Percentiles rank a stretch among this genome's conserved stretches.
Conservation (phyloP, 2,888 invertebrate genomes). For the Alsophila aescularia region DNA sequence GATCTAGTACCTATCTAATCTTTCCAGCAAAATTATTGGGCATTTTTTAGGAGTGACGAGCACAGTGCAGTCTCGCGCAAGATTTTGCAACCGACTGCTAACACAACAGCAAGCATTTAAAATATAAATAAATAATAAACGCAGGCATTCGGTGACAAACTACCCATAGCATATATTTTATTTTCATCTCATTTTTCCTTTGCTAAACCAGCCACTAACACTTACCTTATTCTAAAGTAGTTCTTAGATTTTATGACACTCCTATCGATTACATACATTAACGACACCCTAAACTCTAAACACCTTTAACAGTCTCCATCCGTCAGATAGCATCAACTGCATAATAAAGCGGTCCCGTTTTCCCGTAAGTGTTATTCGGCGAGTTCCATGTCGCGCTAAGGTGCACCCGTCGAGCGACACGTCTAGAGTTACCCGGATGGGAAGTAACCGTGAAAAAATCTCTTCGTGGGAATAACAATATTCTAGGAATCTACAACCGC, state of each 20-base stretch:
- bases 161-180: too few species aligned
- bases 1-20: too few species aligned
- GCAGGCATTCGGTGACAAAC: too few species aligned
- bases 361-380: constrained; percentile 56
- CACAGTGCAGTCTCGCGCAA: too few species aligned
- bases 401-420: constrained; percentile 47
- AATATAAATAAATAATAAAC: too few species aligned
- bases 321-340: constrained; percentile 35
- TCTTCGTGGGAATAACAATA: constrained; percentile 24
- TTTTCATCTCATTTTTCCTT: too few species aligned
- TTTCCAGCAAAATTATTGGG: too few species aligned
- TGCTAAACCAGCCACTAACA: too few species aligned
- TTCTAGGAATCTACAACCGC: constrained; percentile 21
- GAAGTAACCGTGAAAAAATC: constrained; percentile 45
- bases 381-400: constrained; percentile 50
- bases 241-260: neutral
- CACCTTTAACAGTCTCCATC: constrained; percentile 35
- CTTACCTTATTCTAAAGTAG: too few species aligned
- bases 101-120: too few species aligned
- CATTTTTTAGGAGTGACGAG: too few species aligned
- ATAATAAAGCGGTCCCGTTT: constrained; percentile 63
- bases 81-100: too few species aligned
- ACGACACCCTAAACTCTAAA: constrained; percentile 11
- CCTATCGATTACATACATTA: constrained; percentile 2
- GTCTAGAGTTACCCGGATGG: neutral